Evolutionary conservation across 2,113 vertebrate genomes (phyloP), one percentile per base, ranked within the genome.

Genomic region (Craseonycteris thonglongyai): DNA sequence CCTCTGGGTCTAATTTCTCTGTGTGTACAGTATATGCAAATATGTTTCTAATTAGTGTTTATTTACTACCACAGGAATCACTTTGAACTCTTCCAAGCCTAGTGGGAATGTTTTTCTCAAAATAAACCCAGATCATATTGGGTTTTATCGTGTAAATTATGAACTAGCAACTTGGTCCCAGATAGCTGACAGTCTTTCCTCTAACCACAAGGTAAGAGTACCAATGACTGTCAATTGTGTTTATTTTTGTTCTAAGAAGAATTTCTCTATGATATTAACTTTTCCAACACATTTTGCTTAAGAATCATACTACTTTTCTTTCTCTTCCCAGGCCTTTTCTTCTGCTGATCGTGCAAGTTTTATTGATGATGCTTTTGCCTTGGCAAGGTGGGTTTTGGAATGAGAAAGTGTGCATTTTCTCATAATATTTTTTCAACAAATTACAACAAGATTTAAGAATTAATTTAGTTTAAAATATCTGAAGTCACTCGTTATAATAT

Each of bases 111-210:
- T 87, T 84, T 98, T 98, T 94, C 92, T 98, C 24, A 99, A 98
- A 69, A 90, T 99, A 45, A 99, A 99, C 97, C 98, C 98, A 47
- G 98, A 99, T 85, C 99, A 99, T 93, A 97, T 99, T 92, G 99
- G 99, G 71, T 99, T 99, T 98, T 99, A 99, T 96, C 98, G 99
- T 90, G 99, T 99, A 96, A 99, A 99, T 97, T 99, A 99, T 91
- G 95, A 99, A 5, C 71, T 3, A 58, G 0, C 16, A 91, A 98
- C 98, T 95, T 99, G 99, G 99, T 61, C 12, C 4, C 0, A 0
- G 0, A 98, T 99, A 93, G 98, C 97, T 75, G 0, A 1, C 11
- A 87, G 97, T 76, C 98, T 99, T 49, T 1, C 54, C 4, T 42
- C 0, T 33, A 94, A 97, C 80, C 97, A 98, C 80, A 0, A 0